Base-by-base conservation (phyloP, 1,140 invertebrate genomes). In the Brachionus calyciflorus region DNA sequence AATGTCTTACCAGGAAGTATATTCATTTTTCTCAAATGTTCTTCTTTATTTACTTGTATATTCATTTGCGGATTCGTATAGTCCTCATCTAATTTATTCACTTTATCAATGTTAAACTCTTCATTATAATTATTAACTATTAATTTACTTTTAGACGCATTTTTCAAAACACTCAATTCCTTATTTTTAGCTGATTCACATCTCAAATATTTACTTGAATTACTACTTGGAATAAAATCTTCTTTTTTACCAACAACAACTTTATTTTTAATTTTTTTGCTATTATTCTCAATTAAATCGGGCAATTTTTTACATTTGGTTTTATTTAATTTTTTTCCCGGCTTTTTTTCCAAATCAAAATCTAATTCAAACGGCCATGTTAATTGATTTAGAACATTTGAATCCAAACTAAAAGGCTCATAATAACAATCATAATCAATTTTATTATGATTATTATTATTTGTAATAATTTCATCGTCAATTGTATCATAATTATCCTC, bases 21-120 rank as follows among this genome's bases (percentile, higher is more conserved):
- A 30, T 60, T 60, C 55, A 60, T 60, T 28, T 60, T 60, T 60
- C 55, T 60, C 30, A 60, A 37, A 5, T 60, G 55, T 33, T 60
- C 55, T 37, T 60, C 55, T 19, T 60, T 60, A 28, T 60, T 60
- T 0, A 60, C 55, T 9, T 33, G 55, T 6, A 17, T 37, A 60
- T 40, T 60, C 3, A 17, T 30, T 7, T n/a, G 3, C 30, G 37
- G 37, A 19, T 60, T 33, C 6, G 17, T 60, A 17, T 33, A 60
- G n/a, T 60, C 55, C 12, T 60, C 55, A 33, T 60, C 55, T 12
- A 33, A 17, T 60, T 60, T 60, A 17, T 33, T 60, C 17, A 5
- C 33, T 17, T 37, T 60, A 19, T 60, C 55, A 37, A 60, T 60
- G n/a, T 60, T 30, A 17, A 60, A 60, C n/a, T 60, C 55, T 19